Evolutionary conservation across 1,140 invertebrate genomes (phyloP).

Genomic region (Euglossa dilemma): DNA sequence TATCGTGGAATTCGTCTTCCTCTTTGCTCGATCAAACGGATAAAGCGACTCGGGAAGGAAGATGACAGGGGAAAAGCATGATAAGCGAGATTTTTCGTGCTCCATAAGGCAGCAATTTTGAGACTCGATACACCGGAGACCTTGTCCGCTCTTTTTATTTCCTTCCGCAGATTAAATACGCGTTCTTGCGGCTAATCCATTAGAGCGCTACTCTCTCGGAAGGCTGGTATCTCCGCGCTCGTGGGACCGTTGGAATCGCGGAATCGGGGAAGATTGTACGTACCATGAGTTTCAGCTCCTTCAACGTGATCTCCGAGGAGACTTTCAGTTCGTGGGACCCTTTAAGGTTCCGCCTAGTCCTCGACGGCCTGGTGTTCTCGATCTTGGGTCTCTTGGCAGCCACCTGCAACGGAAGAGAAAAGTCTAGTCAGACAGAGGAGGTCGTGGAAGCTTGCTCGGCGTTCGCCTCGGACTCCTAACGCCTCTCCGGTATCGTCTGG

Average conservation of each 20-base stretch:
- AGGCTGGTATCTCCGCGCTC: too few species aligned
- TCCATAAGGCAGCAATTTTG: background rate
- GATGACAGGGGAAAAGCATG: too few species aligned
- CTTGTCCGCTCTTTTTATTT: too few species aligned
- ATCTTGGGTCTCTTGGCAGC: conserved; percentile 71
- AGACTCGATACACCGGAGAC: too few species aligned
- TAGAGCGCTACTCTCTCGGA: too few species aligned
- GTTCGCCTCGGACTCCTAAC: background rate
- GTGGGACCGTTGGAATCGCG: too few species aligned
- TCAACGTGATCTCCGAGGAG: conserved; percentile 79
- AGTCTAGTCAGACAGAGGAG: background rate
- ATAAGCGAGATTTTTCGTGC: too few species aligned
- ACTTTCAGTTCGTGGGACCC: conserved; percentile 79
- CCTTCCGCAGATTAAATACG: too few species aligned
- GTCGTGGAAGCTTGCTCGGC: background rate
- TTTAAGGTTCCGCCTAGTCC: conserved; percentile 78
- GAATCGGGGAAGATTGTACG: conserved; percentile 30
- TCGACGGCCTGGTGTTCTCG: conserved; percentile 71
- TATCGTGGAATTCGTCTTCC: background rate
- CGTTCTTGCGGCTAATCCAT: too few species aligned
- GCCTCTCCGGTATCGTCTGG: background rate
- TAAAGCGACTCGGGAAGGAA: background rate
- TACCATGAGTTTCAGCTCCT: conserved; percentile 80
- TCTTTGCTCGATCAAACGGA: background rate
- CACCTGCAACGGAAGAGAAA: conserved; percentile 56